A percentile compares a stretch with the other conserved stretches of the same genome.
Conservation (phyloP, 1,140 invertebrate species). For the Rhagoletis pomonella region DNA sequence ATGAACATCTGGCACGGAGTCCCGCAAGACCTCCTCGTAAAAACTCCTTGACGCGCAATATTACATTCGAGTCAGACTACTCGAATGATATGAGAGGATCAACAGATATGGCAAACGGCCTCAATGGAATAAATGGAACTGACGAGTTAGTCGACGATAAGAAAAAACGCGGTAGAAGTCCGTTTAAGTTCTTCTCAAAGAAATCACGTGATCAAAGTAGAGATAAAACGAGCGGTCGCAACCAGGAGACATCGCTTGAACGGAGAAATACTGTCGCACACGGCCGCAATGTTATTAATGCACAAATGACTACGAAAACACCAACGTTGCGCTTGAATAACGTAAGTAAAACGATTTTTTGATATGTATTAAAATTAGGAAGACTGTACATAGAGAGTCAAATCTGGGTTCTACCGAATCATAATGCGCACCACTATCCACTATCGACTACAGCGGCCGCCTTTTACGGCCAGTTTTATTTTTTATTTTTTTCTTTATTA, state of each 20-base stretch:
- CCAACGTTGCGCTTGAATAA: constrained; percentile 68
- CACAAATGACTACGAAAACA: constrained; percentile 67
- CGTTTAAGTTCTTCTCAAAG: constrained; percentile 84
- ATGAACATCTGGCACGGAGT: constrained; percentile 79
- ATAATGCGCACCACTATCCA: too few species aligned
- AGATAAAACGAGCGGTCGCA: constrained; percentile 64
- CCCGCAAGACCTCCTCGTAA: constrained; percentile 84
- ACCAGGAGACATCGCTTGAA: constrained; percentile 64
- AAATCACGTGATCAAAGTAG: constrained; percentile 72
- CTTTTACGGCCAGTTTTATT: too few species aligned
- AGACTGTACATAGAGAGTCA: too few species aligned
- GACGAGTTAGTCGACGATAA: constrained; percentile 82
- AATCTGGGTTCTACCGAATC: too few species aligned
- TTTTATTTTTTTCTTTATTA: too few species aligned
- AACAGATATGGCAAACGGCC: constrained; percentile 78
- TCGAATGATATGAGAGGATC: constrained; percentile 79
- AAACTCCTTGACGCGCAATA: constrained; percentile 81
- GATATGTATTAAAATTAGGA: too few species aligned
- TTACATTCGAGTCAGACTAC: constrained; percentile 67
- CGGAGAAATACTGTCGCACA: constrained; percentile 70
- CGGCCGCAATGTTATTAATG: constrained; percentile 70
- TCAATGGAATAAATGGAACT: constrained; percentile 74
- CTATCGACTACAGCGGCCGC: too few species aligned
- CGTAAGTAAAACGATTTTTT: constrained; percentile 56
- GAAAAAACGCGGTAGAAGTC: constrained; percentile 90